A percentile compares a stretch with the other conserved stretches of the same genome.
Evolutionary conservation across 2,113 vertebrate species (phyloP).

Genomic region (Solenodon paradoxus): DNA sequence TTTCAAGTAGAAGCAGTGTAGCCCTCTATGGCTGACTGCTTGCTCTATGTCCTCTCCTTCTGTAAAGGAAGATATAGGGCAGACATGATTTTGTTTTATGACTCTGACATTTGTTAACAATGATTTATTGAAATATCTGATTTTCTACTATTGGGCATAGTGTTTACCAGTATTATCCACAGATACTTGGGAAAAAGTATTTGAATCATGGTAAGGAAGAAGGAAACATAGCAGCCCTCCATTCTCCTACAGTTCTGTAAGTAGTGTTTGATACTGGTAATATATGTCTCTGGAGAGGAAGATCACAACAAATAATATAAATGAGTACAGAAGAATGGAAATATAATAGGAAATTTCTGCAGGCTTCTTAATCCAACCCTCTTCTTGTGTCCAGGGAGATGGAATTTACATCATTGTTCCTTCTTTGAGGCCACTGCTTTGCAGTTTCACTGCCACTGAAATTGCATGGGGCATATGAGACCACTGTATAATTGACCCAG

Average conservation of each 20-base stretch:
- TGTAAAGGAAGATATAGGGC: neutral
- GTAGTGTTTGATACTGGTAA: constrained; percentile 47
- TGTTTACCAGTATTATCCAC: constrained; percentile 26
- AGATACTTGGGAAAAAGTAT: neutral
- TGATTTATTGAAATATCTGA: neutral
- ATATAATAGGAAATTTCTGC: constrained; percentile 59
- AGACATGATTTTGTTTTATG: neutral
- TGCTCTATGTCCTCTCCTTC: constrained; percentile 13
- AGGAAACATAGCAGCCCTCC: neutral
- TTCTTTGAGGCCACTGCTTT: constrained; percentile 55
- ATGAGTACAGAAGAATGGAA: constrained; percentile 63
- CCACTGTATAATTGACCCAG: constrained; percentile 51
- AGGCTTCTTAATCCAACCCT: constrained; percentile 57
- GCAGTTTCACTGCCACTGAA: constrained; percentile 45
- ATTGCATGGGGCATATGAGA: constrained; percentile 41
- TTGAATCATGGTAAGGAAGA: constrained; percentile 16
- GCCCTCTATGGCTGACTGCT: neutral
- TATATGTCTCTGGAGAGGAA: constrained; percentile 66
- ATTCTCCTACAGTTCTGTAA: neutral
- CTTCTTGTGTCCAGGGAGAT: constrained; percentile 51
- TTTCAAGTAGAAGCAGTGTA: neutral
- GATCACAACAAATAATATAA: constrained; percentile 48
- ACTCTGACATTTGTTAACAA: neutral
- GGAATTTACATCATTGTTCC: constrained; percentile 55
- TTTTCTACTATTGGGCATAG: neutral